phyloP scores from a whole-genome alignment of 2,113 vertebrate species.

The Rhinichthys klamathensis region DNA sequence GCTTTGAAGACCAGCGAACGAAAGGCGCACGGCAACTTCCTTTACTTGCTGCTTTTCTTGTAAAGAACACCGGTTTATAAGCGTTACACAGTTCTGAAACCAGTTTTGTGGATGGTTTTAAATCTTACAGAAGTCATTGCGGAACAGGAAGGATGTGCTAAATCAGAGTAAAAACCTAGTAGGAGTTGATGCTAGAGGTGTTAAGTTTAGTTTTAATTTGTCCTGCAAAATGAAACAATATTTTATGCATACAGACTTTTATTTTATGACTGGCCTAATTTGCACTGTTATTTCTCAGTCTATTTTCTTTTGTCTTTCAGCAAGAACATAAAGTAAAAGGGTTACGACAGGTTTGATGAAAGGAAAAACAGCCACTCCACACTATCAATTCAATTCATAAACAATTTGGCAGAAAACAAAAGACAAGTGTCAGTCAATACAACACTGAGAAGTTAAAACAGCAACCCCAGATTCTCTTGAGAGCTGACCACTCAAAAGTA shows the following conservation, averaged over 20 bases:
- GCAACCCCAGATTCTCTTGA: neutral
- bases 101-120: neutral
- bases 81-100: neutral
- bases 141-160: conserved; percentile 21
- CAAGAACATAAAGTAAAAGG: neutral
- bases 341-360: neutral
- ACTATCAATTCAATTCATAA: neutral
- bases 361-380: neutral
- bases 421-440: neutral
- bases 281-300: neutral
- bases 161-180: conserved; percentile 16
- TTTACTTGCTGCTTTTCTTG: conserved; percentile 11
- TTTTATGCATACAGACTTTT: no score
- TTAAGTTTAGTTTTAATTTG: neutral
- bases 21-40: conserved; percentile 7
- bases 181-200: neutral
- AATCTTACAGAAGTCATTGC: neutral
- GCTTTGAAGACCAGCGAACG: neutral
- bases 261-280: neutral
- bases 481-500: neutral
- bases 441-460: neutral
- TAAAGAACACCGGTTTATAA: neutral
- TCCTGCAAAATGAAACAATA: neutral
- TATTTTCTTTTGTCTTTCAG: neutral
- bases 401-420: neutral